These are phyloP conservation scores for Rutpela maculata DNA, from an alignment of 2,888 invertebrate species.

Conservation along the genomic window DNA sequence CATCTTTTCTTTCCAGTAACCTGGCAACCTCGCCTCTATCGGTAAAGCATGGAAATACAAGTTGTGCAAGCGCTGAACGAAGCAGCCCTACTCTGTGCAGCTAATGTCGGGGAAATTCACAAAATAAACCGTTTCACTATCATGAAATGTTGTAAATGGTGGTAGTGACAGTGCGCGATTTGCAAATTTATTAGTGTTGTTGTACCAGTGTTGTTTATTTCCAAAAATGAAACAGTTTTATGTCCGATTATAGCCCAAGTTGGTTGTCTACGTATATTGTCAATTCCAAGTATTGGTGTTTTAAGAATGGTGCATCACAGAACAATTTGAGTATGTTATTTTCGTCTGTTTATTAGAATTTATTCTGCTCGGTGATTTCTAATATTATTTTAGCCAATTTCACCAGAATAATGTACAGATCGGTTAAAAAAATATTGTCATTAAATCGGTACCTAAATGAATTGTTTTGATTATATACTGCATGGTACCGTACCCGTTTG, in stretches of 20 bases:
- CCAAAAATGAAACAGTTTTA: conserved; percentile 23
- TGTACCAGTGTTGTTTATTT: conserved; percentile 4
- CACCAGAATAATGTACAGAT: not conserved
- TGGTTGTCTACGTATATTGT: conserved; percentile 63
- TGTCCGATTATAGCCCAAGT: conserved; percentile 36
- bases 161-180: conserved; percentile 20
- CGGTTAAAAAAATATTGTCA: not conserved
- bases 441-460: not conserved
- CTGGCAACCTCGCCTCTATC: conserved; percentile 34
- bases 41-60: conserved; percentile 1
- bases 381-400: conserved; percentile 27
- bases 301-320: conserved; percentile 70
- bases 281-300: conserved; percentile 71
- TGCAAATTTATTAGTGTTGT: not conserved
- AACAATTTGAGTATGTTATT: conserved; percentile 66
- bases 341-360: conserved; percentile 59
- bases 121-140: not conserved
- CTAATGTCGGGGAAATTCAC: conserved; percentile 28
- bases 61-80: conserved; percentile 29
- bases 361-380: conserved; percentile 34
- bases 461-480: conserved; percentile 9
- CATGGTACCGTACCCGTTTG: not conserved
- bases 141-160: conserved; percentile 12
- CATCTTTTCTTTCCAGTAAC: not conserved
- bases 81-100: conserved; percentile 7